Evolutionary conservation across 2,797 vertebrate species (phyloP).

Genomic region (Valencia hispanica): DNA sequence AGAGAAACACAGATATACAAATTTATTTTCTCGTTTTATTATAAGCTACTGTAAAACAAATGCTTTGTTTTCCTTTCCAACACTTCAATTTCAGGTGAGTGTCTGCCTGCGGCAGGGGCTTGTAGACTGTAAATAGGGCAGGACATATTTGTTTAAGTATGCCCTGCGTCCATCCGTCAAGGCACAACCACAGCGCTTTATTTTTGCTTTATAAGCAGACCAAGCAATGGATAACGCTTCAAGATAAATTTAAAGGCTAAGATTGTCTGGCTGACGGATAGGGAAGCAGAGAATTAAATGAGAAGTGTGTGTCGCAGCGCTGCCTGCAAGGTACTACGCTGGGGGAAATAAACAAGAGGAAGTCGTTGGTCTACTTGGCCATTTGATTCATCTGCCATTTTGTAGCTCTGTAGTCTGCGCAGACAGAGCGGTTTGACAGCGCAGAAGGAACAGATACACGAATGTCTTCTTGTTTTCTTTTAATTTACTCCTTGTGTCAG

Average conservation of each 20-base stretch:
- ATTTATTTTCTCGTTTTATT: not conserved
- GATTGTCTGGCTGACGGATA: not conserved
- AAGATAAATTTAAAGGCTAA: not conserved
- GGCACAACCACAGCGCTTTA: not conserved
- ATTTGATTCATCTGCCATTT: conserved; percentile 70
- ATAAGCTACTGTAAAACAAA: not conserved
- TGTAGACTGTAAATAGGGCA: too few species aligned
- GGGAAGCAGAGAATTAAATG: not conserved
- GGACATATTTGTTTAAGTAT: not conserved
- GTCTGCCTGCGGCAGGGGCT: not conserved
- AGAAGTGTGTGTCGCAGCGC: not conserved
- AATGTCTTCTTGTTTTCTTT: conserved; percentile 5
- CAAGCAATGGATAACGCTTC: not conserved
- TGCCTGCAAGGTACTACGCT: conserved; percentile 16
- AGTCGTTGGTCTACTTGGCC: conserved; percentile 26
- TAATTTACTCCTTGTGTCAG: not conserved
- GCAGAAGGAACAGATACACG: conserved; percentile 10
- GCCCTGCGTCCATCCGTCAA: not conserved
- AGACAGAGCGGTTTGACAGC: conserved; percentile 20
- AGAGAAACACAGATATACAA: not conserved
- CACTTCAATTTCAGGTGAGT: not conserved
- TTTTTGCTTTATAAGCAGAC: not conserved
- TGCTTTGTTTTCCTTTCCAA: not conserved
- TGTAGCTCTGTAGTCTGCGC: conserved; percentile 46
- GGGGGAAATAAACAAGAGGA: fast-evolving